Percentiles rank a stretch among this genome's conserved stretches.
Conservation (phyloP, 2,888 invertebrate species). For the Notodonta dromedarius region DNA sequence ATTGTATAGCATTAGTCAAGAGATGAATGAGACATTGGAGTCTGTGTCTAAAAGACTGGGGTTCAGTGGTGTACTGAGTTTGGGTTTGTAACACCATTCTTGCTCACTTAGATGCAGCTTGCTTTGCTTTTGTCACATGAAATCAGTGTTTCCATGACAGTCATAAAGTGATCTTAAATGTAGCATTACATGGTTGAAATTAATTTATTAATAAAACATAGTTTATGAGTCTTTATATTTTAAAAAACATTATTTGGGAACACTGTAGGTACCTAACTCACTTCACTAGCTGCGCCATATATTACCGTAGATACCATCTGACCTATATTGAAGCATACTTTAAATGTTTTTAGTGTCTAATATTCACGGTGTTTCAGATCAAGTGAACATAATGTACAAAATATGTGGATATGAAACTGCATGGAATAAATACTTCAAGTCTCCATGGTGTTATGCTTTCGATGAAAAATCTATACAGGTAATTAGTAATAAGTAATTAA, state of each 20-base stretch:
- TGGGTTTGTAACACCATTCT: slow-evolving; percentile 72
- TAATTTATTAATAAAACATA: too few species aligned
- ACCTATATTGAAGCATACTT: too few species aligned
- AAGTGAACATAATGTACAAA: slow-evolving; percentile 87
- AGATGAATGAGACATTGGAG: slow-evolving; percentile 84
- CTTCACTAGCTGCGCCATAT: neutral
- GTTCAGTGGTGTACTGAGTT: slow-evolving; percentile 75
- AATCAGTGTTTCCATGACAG: neutral
- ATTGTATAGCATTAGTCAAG: slow-evolving; percentile 79
- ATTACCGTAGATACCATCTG: neutral
- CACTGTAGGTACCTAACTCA: too few species aligned
- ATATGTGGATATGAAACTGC: slow-evolving; percentile 93
- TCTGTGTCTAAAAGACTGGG: slow-evolving; percentile 86
- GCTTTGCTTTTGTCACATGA: slow-evolving; percentile 55
- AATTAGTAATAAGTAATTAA: neutral
- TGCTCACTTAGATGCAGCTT: slow-evolving; percentile 43
- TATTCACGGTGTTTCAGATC: slow-evolving; percentile 64
- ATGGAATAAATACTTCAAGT: slow-evolving; percentile 86
- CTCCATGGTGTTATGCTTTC: slow-evolving; percentile 93
- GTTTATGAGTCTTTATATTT: too few species aligned
- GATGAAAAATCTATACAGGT: slow-evolving; percentile 83
- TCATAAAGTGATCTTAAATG: neutral
- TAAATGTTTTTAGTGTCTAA: too few species aligned
- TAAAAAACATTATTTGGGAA: too few species aligned
- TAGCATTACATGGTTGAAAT: too few species aligned